These are phyloP conservation scores for Mycogona germanica DNA, from an alignment of 2,888 invertebrate genomes.

Conservation along the genomic window DNA sequence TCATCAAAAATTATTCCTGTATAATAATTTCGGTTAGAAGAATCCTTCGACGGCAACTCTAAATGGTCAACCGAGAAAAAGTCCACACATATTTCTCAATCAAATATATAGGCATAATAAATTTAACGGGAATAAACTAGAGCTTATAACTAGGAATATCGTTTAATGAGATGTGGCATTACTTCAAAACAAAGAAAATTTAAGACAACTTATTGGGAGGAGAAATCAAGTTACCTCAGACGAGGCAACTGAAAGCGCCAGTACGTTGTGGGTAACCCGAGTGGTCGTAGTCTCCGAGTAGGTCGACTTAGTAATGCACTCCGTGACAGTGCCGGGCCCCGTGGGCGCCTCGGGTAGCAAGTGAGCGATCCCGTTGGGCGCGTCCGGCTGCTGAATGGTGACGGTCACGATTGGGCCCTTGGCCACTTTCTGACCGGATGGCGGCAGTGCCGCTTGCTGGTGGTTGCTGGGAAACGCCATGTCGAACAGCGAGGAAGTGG, in stretches of 20 bases:
- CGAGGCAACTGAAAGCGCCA: constrained; percentile 63
- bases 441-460: constrained; percentile 47
- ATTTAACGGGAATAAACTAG: too few species aligned
- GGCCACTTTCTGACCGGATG: constrained; percentile 2
- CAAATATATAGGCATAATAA: too few species aligned
- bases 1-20: too few species aligned
- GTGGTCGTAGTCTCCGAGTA: constrained; percentile 92
- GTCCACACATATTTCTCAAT: too few species aligned
- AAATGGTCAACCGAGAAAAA: too few species aligned
- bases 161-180: too few species aligned
- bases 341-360: constrained; percentile 67
- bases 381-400: constrained; percentile 62
- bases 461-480: constrained; percentile 57
- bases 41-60: too few species aligned
- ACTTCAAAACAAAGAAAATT: too few species aligned
- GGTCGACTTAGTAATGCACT: constrained; percentile 91
- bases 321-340: constrained; percentile 74
- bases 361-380: constrained; percentile 47
- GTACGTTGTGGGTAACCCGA: constrained; percentile 82
- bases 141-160: too few species aligned
- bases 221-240: constrained; percentile 56
- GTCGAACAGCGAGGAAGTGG: constrained; percentile 13
- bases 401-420: constrained; percentile 55
- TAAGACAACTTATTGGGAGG: too few species aligned
- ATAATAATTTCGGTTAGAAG: too few species aligned